Base-by-base conservation (phyloP, 2,113 vertebrate species). In the Rhinolophus ferrumequinum region DNA sequence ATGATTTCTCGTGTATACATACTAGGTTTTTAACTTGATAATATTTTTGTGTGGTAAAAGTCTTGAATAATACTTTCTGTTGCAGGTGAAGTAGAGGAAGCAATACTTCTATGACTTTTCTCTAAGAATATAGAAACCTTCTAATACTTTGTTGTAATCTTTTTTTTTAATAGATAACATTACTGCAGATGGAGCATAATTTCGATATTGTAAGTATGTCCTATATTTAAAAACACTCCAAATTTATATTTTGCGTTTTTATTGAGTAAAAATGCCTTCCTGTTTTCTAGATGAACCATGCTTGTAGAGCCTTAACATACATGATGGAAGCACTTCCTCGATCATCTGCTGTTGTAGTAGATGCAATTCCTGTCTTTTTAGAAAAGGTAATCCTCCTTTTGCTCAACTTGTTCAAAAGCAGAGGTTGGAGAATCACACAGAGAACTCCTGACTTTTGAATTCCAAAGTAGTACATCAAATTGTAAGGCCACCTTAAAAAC, bases 271-370 rank as follows among this genome's bases (percentile, higher is more conserved):
- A 33, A 30, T 64, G 10, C 81, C 47, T 35, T 35, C 83, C 0
- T 97, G 28, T 94, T 97, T 97, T 96, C 77, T 97, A 99, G 99
- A 99, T 99, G 99, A 99, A 99, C 98, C 99, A 99, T 92, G 99
- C 99, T 9, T 99, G 99, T 94, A 99, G 99, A 97, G 99, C 99
- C 97, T 99, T 99, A 98, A 99, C 99, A 0, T 99, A 99, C 30
- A 99, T 99, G 99, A 99, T 99, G 99, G 99, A 99, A 99, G 99
- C 99, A 44, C 99, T 99, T 97, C 99, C 99, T 64, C 99, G 99
- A 54, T 99, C 99, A 44, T 99, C 99, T 94, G 99, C 99, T 95
- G 99, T 99, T 83, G 99, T 99, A 47, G 99, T 99, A 28, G 99
- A 99, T 97, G 99, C 99, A 64, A 99, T 99, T 98, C 99, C 99